Evolutionary conservation across 2,888 invertebrate species (phyloP), one percentile per base, ranked within the genome.

Genomic region (Drosophila siamana): DNA sequence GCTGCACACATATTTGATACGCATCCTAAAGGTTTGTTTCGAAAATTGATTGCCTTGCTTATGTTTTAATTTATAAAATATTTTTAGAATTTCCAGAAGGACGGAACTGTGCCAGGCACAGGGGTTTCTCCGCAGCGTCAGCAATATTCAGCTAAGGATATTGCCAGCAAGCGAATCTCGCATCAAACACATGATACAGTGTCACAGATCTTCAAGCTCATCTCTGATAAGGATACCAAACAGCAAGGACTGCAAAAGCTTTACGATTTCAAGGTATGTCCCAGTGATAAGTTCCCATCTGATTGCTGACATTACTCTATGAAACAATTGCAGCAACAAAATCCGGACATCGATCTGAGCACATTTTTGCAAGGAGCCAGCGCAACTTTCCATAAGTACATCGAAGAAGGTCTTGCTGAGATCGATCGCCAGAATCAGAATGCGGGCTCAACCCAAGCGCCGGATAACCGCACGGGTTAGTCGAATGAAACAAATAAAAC

Each of bases 181-280:
- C 95, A 97, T 85, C 94, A 95, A 15, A 95, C 96, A n/a, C 97
- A 98, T 89, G 97, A 97, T 74, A 95, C 96, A 79, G 93, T 98
- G 65, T 96, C 97, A 0, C 96, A 96, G 87, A 98, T 98, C 86
- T 96, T 98, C 84, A 97, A 96, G 92, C 95, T 98, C 85, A 98
- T 98, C 87, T 98, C 98, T 38, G 96, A 95, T 47, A 97, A 97
- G 92, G 96, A 97, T 73, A 96, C 96, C 69, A 96, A 96, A 2
- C 94, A 94, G 78, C 94, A 97, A 92, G 98, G 98, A 36, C 93
- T 98, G 33, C 82, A 89, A 47, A 91, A 91, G 63, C 88, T 92
- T 5, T 91, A 91, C 62, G 93, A 92, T 51, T 92, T 92, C 69
- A 92, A 92, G 89, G 92, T 92, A 16, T 7, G 61, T 52, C 50